Conservation (phyloP, 2,113 vertebrate genomes). For the Callipepla squamata region DNA sequence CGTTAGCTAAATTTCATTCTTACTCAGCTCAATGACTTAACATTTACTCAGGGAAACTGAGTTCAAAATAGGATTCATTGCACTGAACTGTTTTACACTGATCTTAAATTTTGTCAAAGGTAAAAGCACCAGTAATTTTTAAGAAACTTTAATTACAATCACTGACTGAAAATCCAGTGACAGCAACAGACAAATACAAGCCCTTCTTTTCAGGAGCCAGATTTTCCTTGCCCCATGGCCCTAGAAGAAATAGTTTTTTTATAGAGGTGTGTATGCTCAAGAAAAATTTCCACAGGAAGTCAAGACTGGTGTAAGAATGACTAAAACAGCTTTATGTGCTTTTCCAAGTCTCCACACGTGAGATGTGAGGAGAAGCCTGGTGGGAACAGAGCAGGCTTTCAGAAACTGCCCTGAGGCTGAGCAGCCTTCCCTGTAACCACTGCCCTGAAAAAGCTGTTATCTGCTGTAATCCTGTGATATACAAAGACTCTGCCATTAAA, state of each 20-base stretch:
- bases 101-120: not conserved
- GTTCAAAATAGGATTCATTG: not conserved
- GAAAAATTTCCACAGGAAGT: not conserved
- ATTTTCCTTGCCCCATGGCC: not conserved
- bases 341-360: not conserved
- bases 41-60: not conserved
- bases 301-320: not conserved
- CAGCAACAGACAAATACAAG: not conserved
- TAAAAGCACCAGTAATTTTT: not conserved
- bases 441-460: not conserved
- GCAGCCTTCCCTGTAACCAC: not conserved
- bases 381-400: not conserved
- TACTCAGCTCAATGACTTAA: not conserved
- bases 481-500: not conserved
- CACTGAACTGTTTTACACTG: not conserved
- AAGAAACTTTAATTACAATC: slow-evolving; percentile 6
- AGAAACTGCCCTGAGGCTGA: not conserved
- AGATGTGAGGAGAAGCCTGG: not conserved
- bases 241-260: not conserved
- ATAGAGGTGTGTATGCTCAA: too few species aligned
- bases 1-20: not conserved
- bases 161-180: not conserved
- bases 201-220: not conserved
- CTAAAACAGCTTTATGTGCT: not conserved
- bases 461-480: not conserved